These are phyloP conservation scores for Centropyge bicolor DNA, from an alignment of 2,797 vertebrate species.

Conservation along the genomic window DNA sequence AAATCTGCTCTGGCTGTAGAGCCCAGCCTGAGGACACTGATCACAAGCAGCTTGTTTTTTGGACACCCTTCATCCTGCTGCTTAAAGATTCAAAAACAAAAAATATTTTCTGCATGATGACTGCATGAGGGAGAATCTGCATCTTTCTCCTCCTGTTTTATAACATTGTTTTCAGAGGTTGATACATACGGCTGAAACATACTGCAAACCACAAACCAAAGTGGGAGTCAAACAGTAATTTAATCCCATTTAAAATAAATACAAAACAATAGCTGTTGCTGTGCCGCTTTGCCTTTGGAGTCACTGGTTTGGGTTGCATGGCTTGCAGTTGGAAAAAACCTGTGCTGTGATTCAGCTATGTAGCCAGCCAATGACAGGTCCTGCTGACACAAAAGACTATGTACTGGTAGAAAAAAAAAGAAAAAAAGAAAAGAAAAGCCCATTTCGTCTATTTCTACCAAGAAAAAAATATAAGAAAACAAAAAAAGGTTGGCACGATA, in stretches of 20 bases:
- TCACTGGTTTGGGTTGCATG: background rate
- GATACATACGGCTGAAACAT: background rate
- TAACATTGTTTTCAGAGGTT: background rate
- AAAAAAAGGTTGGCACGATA: too few species aligned
- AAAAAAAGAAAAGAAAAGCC: too few species aligned
- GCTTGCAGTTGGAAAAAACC: background rate
- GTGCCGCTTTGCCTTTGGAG: background rate
- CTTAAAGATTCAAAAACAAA: conserved; percentile 5
- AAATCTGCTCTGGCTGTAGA: background rate
- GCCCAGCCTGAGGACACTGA: background rate
- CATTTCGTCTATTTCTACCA: background rate
- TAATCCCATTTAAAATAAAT: background rate
- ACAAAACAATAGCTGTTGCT: background rate
- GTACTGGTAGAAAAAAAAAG: too few species aligned
- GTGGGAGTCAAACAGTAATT: background rate
- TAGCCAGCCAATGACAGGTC: background rate
- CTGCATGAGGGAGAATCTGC: background rate
- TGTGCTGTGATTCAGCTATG: background rate
- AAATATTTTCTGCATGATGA: background rate
- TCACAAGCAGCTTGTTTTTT: conserved; percentile 3
- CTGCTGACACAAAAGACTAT: background rate
- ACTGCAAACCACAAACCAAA: background rate
- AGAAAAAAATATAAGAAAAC: too few species aligned
- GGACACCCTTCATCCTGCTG: conserved; percentile 18
- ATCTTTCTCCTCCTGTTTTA: conserved; percentile 2